Percentiles rank a stretch among this genome's conserved stretches.
Evolutionary conservation across 2,888 invertebrate genomes (phyloP).

Genomic region (Agrotis ipsilon): DNA sequence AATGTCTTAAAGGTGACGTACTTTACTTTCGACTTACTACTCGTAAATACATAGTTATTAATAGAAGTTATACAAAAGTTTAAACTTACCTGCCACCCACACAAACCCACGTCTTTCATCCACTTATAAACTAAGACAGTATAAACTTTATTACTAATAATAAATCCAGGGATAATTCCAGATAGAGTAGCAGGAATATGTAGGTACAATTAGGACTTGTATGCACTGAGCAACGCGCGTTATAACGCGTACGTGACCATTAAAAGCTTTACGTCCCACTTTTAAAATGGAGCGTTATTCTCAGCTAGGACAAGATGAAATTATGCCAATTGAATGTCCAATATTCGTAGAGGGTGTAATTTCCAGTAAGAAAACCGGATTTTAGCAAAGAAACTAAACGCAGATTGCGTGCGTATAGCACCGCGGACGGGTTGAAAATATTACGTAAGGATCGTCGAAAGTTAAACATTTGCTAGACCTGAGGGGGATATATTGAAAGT

Average conservation of each 20-base stretch:
- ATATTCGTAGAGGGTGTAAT: not conserved
- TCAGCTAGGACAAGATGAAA: not conserved
- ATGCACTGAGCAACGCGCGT: constrained; percentile 3
- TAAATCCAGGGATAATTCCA: constrained; percentile 7
- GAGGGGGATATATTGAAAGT: no score
- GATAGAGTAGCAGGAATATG: not conserved
- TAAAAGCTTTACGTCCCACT: not conserved
- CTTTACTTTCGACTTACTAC: not conserved
- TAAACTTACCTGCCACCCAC: not conserved
- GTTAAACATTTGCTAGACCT: no score
- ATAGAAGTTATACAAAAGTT: not conserved
- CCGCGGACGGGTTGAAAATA: no score
- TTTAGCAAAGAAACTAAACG: not conserved
- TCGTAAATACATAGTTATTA: not conserved
- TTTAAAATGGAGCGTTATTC: not conserved
- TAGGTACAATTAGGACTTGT: constrained; percentile 14
- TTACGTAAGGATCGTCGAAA: no score
- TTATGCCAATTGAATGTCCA: not conserved
- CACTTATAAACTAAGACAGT: constrained; percentile 1
- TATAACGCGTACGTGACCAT: not conserved
- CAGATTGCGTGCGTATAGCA: no score
- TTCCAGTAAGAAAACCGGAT: not conserved
- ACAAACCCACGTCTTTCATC: constrained; percentile 1
- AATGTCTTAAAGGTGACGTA: no score
- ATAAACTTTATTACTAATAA: not conserved